Base-by-base conservation (phyloP, 2,797 vertebrate genomes). In the Myotis findleyi region DNA sequence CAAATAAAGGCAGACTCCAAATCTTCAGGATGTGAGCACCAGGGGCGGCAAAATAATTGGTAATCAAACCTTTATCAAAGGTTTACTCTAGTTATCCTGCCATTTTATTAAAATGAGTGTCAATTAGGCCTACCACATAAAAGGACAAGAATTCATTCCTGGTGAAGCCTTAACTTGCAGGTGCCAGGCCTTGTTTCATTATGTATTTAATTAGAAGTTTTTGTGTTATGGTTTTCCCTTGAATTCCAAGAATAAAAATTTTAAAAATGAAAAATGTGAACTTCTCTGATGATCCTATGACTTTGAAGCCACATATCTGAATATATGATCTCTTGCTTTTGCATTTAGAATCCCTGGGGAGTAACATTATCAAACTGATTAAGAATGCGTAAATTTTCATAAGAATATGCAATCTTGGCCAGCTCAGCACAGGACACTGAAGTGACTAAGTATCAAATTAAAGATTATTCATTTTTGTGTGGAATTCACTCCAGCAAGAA, bases 391-490 rank as follows among this genome's bases (percentile, higher is more conserved):
- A 72, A 94, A 88, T 97, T 97, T 97, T 96, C 95, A 91, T 95
- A 97, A 97, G 96, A 97, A 87, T 96, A 82, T 95, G 89, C 81
- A 83, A 80, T 96, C 92, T 92, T 93, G 85, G 77, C 88, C 66
- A 96, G 83, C 95, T 97, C 95, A 87, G 92, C 80, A 83, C 72
- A 96, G 91, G 86, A 95, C 91, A 94, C 25, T 80, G 89, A 97
- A 96, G 89, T 97, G 72, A 97, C 95, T 97, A 95, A 96, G 95
- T 97, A 97, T 95, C 95, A 96, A 97, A 97, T 96, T 96, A 97
- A 97, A 97, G 95, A 96, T 96, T 97, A 96, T 94, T 95, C 90
- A 91, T 97, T 95, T 96, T 96, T 94, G 71, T 91, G 72, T 82
- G 69, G 88, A 97, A 97, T 96, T 97, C 89, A 94, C 94, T 97